phyloP scores from a whole-genome alignment of 2,888 invertebrate species.

The Nysson spinosus region DNA sequence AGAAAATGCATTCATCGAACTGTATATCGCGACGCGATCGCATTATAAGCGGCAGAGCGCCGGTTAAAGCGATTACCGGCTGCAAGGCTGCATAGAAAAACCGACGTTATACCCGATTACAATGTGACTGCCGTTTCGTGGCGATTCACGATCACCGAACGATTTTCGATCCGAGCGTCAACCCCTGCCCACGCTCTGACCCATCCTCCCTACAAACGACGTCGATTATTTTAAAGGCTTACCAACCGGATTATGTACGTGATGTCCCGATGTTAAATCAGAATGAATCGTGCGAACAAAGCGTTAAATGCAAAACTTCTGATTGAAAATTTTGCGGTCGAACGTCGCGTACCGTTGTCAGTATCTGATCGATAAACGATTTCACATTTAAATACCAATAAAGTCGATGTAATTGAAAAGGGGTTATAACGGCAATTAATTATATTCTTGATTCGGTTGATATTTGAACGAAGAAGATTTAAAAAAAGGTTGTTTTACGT shows the following conservation, averaged over 20 bases:
- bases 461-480: no score
- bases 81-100: constrained; percentile 66
- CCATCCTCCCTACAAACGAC: constrained; percentile 46
- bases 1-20: constrained; percentile 68
- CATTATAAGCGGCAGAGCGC: constrained; percentile 75
- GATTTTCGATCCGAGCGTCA: constrained; percentile 47
- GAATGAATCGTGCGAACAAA: constrained; percentile 55
- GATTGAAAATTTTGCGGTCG: constrained; percentile 8
- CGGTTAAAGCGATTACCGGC: constrained; percentile 75
- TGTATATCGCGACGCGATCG: constrained; percentile 73
- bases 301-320: constrained; percentile 42
- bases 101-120: constrained; percentile 74
- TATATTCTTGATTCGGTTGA: no score
- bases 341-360: no score
- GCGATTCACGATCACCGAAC: constrained; percentile 69
- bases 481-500: no score
- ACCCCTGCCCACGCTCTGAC: constrained; percentile 48
- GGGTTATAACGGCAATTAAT: no score
- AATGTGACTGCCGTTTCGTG: constrained; percentile 71
- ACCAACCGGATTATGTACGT: constrained; percentile 69
- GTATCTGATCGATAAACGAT: no score
- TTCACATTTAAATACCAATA: no score
- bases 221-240: constrained; percentile 75
- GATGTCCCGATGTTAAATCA: constrained; percentile 66
- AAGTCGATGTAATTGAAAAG: no score